Percentiles rank a stretch among this genome's conserved stretches.
Evolutionary conservation across 2,888 invertebrate species (phyloP).

Genomic region (Prenolepis imparis): DNA sequence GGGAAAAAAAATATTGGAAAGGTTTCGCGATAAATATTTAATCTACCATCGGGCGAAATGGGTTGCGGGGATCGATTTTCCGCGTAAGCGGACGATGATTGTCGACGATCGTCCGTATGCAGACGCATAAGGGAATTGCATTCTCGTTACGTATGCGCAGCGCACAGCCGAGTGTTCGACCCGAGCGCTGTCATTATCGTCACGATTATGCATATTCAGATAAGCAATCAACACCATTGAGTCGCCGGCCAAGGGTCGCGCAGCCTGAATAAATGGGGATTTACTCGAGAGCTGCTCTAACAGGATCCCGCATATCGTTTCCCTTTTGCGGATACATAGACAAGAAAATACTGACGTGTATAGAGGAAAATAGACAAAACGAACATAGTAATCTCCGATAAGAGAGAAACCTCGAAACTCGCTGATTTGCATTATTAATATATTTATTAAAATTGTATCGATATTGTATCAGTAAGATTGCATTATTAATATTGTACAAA

Average conservation of each 20-base stretch:
- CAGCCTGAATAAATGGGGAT: slow-evolving; percentile 62
- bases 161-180: slow-evolving; percentile 67
- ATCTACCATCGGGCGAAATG: background rate
- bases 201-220: slow-evolving; percentile 76
- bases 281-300: slow-evolving; percentile 33
- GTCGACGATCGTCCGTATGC: slow-evolving; percentile 66
- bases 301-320: background rate
- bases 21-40: slow-evolving; percentile 12
- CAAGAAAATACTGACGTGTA: background rate
- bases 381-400: background rate
- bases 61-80: background rate
- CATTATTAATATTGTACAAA: background rate
- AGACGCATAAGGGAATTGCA: slow-evolving; percentile 72
- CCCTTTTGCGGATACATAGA: background rate
- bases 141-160: slow-evolving; percentile 73
- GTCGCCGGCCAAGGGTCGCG: slow-evolving; percentile 63
- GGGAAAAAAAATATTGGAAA: background rate
- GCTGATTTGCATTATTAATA: background rate
- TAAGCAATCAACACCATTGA: slow-evolving; percentile 78
- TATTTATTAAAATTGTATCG: background rate
- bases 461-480: background rate
- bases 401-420: background rate
- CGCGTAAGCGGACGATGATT: slow-evolving; percentile 56
- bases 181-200: slow-evolving; percentile 71
- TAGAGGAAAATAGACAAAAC: slow-evolving; percentile 3